Evolutionary conservation across 1,140 invertebrate species (phyloP).

Genomic region (Pseudomyrmex flavicornis): DNA sequence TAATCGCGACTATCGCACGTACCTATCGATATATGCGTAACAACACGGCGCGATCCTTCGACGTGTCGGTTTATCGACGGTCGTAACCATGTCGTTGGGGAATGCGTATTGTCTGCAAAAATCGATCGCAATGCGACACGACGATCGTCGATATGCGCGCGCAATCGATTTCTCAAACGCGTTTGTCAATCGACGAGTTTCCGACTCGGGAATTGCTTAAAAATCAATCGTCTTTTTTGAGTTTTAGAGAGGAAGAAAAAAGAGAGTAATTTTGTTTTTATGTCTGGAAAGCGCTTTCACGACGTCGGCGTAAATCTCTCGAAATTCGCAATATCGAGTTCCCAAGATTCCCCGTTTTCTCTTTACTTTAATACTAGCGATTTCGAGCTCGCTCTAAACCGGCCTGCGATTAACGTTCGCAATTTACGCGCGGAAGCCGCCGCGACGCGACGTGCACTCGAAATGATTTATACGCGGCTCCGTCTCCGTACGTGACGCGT

Average conservation of each 20-base stretch:
- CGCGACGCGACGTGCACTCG: slow-evolving; percentile 49
- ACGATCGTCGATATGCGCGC: slow-evolving; percentile 26
- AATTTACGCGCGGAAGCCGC: slow-evolving; percentile 56
- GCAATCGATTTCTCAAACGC: background rate
- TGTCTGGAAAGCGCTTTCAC: background rate
- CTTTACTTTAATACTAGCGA: slow-evolving; percentile 1
- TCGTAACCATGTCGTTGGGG: slow-evolving; percentile 39
- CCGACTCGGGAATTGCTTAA: no score
- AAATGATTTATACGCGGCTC: slow-evolving; percentile 56
- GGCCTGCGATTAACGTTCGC: slow-evolving; percentile 49
- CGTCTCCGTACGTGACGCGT: slow-evolving; percentile 56
- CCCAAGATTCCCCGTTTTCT: slow-evolving; percentile 21
- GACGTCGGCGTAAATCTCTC: background rate
- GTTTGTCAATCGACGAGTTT: background rate
- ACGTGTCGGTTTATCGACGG: slow-evolving; percentile 47
- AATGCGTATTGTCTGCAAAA: slow-evolving; percentile 51
- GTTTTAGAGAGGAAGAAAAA: no score
- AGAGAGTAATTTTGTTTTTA: no score
- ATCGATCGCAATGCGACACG: slow-evolving; percentile 31
- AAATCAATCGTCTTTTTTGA: no score
- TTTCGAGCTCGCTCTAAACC: slow-evolving; percentile 38
- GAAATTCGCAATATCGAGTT: slow-evolving; percentile 10
- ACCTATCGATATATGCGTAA: slow-evolving; percentile 49
- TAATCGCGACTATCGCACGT: slow-evolving; percentile 54
- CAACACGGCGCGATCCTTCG: slow-evolving; percentile 33